phyloP scores from a whole-genome alignment of 2,888 invertebrate genomes.

The Drosophila neonasuta region DNA sequence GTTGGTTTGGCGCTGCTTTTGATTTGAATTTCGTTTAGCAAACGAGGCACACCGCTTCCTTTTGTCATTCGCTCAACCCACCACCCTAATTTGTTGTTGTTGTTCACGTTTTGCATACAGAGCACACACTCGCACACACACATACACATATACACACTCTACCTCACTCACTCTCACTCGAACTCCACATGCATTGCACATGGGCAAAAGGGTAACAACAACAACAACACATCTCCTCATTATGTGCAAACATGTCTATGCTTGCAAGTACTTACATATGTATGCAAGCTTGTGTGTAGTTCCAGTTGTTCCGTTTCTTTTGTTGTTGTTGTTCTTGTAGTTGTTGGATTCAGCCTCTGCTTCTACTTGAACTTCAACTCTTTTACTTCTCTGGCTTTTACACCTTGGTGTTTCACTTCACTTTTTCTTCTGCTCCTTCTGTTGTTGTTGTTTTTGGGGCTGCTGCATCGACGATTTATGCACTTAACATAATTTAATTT shows the following conservation, averaged over 20 bases:
- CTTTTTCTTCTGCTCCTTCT: slow-evolving; percentile 16
- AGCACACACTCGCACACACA: slow-evolving; percentile 34
- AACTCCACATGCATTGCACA: slow-evolving; percentile 18
- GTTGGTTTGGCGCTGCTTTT: slow-evolving; percentile 49
- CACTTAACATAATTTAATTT: slow-evolving; percentile 77
- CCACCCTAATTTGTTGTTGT: slow-evolving; percentile 66
- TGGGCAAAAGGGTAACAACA: slow-evolving; percentile 37
- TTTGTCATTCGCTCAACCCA: slow-evolving; percentile 60
- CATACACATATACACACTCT: slow-evolving; percentile 14
- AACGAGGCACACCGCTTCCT: slow-evolving; percentile 43
- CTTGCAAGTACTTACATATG: slow-evolving; percentile 26
- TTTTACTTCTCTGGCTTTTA: slow-evolving; percentile 47
- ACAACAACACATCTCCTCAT: slow-evolving; percentile 59
- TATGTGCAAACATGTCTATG: slow-evolving; percentile 50
- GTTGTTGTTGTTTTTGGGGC: slow-evolving; percentile 16
- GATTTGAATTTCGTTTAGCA: slow-evolving; percentile 51
- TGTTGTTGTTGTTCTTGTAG: slow-evolving; percentile 7
- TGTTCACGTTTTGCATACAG: slow-evolving; percentile 65
- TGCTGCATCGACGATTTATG: slow-evolving; percentile 60
- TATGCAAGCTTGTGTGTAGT: slow-evolving; percentile 19
- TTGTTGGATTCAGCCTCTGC: slow-evolving; percentile 22
- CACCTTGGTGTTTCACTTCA: slow-evolving; percentile 57
- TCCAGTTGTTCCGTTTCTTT: not conserved
- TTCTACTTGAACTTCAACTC: slow-evolving; percentile 39
- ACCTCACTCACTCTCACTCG: slow-evolving; percentile 12